A percentile compares a stretch with the other conserved stretches of the same genome.
Evolutionary conservation across 92 coral and sea anemone genomes (phyloP).

Genomic region (Parazoanthus swiftii): DNA sequence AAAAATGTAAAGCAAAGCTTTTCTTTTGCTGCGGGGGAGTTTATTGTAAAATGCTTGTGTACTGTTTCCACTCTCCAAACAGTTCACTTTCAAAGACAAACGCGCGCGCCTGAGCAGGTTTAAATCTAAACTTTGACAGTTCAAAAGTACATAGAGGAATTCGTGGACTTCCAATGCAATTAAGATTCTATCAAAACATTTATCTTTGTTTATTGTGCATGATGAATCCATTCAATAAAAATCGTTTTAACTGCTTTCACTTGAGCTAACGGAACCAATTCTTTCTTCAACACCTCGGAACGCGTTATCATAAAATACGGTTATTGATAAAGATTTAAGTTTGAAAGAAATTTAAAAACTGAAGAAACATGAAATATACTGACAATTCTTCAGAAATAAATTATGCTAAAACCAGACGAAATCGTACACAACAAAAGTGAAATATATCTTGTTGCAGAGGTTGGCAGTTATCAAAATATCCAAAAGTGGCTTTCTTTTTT

Average conservation of each 20-base stretch:
- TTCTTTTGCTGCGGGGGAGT: neutral
- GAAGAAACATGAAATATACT: neutral
- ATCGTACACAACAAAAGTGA: neutral
- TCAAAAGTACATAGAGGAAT: constrained; percentile 15
- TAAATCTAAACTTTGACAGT: constrained; percentile 21
- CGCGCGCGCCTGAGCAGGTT: neutral
- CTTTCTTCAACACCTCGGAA: neutral
- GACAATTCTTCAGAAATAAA: neutral
- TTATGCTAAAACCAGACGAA: neutral
- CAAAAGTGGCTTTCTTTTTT: neutral
- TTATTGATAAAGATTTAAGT: neutral
- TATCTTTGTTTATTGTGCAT: neutral
- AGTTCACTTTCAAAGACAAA: constrained; percentile 16
- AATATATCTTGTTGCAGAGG: constrained; percentile 17
- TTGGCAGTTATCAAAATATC: constrained; percentile 1
- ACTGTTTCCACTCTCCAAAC: neutral
- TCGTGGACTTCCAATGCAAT: constrained; percentile 31
- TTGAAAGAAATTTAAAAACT: neutral
- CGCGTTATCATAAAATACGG: neutral
- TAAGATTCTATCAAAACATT: constrained; percentile 22
- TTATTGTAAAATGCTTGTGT: neutral
- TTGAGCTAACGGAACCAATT: neutral
- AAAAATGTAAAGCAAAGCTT: neutral
- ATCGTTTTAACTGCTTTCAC: neutral
- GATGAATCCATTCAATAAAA: neutral